Base-by-base conservation (phyloP, 2,797 vertebrate species). In the Pyrocephalus nanus region DNA sequence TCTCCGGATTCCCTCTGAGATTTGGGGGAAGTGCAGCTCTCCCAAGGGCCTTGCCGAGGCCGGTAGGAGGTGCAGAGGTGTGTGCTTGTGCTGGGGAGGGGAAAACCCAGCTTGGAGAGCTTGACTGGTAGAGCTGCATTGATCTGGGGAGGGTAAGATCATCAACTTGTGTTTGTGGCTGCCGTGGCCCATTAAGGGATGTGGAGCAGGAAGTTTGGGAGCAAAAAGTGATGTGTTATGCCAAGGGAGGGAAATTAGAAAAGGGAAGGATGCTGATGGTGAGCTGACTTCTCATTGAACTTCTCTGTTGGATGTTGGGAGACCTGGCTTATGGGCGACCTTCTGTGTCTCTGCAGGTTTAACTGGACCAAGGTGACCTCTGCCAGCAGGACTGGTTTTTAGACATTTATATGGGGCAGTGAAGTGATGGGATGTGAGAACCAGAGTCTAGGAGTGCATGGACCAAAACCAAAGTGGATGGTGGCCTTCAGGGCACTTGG, bases 1-100 rank as follows among this genome's bases (percentile, higher is more conserved):
- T 91, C 29, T 67, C 4, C 0, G 1, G n/a, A 19, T 74, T 83
- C 4, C 1, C 34, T 55, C 5, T 43, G 74, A 38, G 62, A 11
- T 54, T 0, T 38, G 40, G 3, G 45, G 61, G 22, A 9, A 50
- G 50, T 0, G 0, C 60, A 30, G n/a, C n/a, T 43, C 40, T 75
- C 23, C 45, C 0, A 2, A 26, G 9, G n/a, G 38, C 29, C 15
- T 27, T n/a, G 70, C 0, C 0, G 55, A 69, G 45, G 55, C 0
- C 1, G 23, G 36, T 79, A 8, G 54, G 29, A 57, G 67, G 15
- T 48, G 23, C 0, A 2, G 47, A 75, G 40, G 8, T 11, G 27
- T 12, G 22, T 0, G 0, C 8, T 16, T 15, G 20, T 19, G 10
- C 25, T 1, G 8, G 42, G 76, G 60, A 43, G 40, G 34, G 53